Evolutionary conservation across 1,140 invertebrate species (phyloP), one percentile per base, ranked within the genome.

Genomic region (Drosophila sucinea): DNA sequence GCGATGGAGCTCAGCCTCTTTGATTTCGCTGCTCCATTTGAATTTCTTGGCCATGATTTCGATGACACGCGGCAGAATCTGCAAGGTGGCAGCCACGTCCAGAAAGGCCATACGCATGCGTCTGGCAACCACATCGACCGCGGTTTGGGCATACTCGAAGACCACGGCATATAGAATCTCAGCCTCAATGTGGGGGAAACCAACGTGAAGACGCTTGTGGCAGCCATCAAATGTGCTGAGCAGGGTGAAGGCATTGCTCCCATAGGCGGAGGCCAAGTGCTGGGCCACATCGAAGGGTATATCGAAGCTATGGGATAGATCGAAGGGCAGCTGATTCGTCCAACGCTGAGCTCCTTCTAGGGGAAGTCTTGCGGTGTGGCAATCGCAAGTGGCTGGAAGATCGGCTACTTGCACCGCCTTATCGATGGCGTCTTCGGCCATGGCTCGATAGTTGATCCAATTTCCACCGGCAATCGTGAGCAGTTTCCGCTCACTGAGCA

Each of bases 381-480:
- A 66, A 0, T 29, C 25, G 33, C 41, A 44, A 4, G 7, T 8
- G 29, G 57, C 38, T 4, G 17, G 40, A 7, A 60, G 47, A 4
- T 47, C 1, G 32, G 25, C 3, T 30, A 38, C 11, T 27, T 51
- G 32, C 35, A 67, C 41, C 1, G 63, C 69, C 23, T 32, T 40
- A 17, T 71, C 62, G 10, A 71, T 30, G 17, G 62, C 29, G 2
- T 58, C 69, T 27, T 71, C 55, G 38, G 69, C 69, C 62, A 71
- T 71, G 38, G 61, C 62, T 1, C 69, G 56, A 10, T 65, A 65
- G 6, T 41, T 66, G 23, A 56, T 65, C 62, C 55, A 64, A 11
- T 60, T 44, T 17, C 69, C 69, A 10, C 63, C 41, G 25, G 63
- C 44, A 35, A 66, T 54, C 27, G 44, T 71, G 2, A 71, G 33